Conservation (phyloP, 92 coral and sea anemone species). For the Plumapathes pennacea region DNA sequence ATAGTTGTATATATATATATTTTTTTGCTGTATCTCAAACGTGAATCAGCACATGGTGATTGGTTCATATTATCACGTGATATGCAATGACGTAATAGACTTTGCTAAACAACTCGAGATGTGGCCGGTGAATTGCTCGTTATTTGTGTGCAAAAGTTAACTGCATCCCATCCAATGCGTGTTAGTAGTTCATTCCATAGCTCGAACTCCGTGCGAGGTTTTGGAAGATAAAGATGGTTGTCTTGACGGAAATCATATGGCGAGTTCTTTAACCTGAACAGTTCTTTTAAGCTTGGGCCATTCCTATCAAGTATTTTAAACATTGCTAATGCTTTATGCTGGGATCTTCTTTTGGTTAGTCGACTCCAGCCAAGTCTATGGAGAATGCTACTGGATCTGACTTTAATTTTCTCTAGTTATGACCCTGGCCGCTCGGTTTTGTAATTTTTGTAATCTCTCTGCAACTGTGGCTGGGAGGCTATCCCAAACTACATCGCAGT, state of each 20-base stretch:
- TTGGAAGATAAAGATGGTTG: background rate
- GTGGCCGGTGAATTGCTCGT: too few relatives aligned
- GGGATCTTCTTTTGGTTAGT: constrained; percentile 2
- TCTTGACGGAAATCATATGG: background rate
- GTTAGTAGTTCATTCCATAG: background rate
- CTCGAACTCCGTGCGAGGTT: background rate
- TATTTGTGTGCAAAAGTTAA: too few relatives aligned
- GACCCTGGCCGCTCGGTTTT: constrained; percentile 47
- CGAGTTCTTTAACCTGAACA: background rate
- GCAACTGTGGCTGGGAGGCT: constrained; percentile 17
- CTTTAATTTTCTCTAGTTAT: constrained; percentile 28
- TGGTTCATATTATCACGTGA: too few relatives aligned
- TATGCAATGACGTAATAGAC: too few relatives aligned
- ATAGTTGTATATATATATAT: too few relatives aligned
- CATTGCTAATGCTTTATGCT: background rate
- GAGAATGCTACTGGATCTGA: constrained; percentile 17
- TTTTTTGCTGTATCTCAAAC: too few relatives aligned
- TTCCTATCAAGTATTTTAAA: background rate
- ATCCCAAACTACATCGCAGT: constrained; percentile 37
- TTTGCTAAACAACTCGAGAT: too few relatives aligned
- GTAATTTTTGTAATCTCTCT: constrained; percentile 24
- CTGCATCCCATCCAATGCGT: background rate
- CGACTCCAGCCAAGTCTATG: constrained; percentile 21
- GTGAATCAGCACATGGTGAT: too few relatives aligned
- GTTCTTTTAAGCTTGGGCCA: background rate